Evolutionary conservation across 1,140 invertebrate species (phyloP).

Genomic region (Macrostomum lignano): DNA sequence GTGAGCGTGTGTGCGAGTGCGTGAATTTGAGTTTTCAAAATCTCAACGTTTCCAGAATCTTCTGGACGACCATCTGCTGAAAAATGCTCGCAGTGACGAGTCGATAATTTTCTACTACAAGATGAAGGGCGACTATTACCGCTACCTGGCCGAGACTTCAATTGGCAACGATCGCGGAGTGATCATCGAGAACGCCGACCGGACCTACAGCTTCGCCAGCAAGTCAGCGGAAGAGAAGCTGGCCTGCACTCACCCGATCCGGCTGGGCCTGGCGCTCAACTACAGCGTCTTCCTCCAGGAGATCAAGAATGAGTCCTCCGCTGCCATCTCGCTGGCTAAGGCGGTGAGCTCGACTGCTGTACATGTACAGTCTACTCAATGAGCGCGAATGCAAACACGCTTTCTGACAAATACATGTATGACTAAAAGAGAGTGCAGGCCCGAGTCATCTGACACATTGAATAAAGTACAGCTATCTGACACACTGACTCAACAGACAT

Average conservation of each 20-base stretch:
- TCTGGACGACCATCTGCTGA: constrained; percentile 77
- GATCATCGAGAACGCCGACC: constrained; percentile 50
- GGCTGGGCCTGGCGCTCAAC: constrained; percentile 11
- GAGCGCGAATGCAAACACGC: too few relatives aligned
- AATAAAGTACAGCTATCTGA: too few relatives aligned
- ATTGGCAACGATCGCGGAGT: constrained; percentile 63
- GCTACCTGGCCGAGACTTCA: constrained; percentile 87
- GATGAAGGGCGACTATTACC: constrained; percentile 97
- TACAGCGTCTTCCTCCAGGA: constrained; percentile 12
- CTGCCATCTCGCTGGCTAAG: constrained; percentile 9
- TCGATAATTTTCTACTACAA: constrained; percentile 96
- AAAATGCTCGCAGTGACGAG: constrained; percentile 77
- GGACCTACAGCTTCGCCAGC: constrained; percentile 8
- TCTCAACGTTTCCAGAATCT: constrained; percentile 53
- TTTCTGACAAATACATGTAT: too few relatives aligned
- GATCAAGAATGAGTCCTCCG: constrained; percentile 8
- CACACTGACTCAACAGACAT: too few relatives aligned
- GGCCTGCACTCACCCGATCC: constrained; percentile 9
- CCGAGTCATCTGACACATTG: too few relatives aligned
- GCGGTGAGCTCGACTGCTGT: too few relatives aligned
- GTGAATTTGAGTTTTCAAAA: too few relatives aligned
- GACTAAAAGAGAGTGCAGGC: too few relatives aligned
- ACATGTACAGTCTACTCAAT: too few relatives aligned
- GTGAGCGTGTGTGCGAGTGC: too few relatives aligned
- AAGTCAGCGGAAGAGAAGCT: constrained; percentile 9